Evolutionary conservation across 1,140 invertebrate species (phyloP), one percentile per base, ranked within the genome.

Genomic region (Drosophila ohnishii): DNA sequence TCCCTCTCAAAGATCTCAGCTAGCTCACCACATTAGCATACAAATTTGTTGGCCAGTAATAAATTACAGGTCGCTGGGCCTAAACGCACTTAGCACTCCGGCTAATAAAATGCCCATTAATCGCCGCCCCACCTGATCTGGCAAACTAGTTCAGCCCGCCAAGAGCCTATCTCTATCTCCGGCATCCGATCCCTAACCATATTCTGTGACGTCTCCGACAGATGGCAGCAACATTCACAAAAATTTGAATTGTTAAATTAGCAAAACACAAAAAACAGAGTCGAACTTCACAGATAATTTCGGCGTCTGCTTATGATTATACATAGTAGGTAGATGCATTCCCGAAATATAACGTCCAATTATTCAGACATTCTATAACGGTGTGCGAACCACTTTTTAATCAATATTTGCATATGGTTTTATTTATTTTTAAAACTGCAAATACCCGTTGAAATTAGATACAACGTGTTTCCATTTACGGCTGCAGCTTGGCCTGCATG

Each of bases 91-190:
- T 79, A 63, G 57, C 76, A 69, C 72, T 44, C 69, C 16, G 40
- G n/a, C 69, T 67, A 80, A 85, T 85, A 67, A 85, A 85, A 80
- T 75, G 77, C 51, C 61, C 22, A 80, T 80, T 56, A 71, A 74
- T 64, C 60, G 59, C 5, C 35, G 65, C 39, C 45, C 48, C 56
- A 80, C 64, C 59, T 70, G 64, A 67, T 64, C 60, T 35, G 19
- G 11, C 35, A 67, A 67, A 67, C 48, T 59, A 48, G 67, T 59
- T 61, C 53, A 63, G 61, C 56, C 58, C 35, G 73, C 77, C 50
- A 14, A 53, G 16, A 53, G 32, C 11, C 51, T 22, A 37, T 14
- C 19, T n/a, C 59, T 59, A 47, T 34, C 16, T 3, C 19, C 13
- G 50, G 1, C 4, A 45, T 37, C 56, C 42, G 13, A 62, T 9